Percentiles rank a stretch among this genome's conserved stretches.
Evolutionary conservation across 2,797 vertebrate species (phyloP).

Genomic region (Micrastur ruficollis): DNA sequence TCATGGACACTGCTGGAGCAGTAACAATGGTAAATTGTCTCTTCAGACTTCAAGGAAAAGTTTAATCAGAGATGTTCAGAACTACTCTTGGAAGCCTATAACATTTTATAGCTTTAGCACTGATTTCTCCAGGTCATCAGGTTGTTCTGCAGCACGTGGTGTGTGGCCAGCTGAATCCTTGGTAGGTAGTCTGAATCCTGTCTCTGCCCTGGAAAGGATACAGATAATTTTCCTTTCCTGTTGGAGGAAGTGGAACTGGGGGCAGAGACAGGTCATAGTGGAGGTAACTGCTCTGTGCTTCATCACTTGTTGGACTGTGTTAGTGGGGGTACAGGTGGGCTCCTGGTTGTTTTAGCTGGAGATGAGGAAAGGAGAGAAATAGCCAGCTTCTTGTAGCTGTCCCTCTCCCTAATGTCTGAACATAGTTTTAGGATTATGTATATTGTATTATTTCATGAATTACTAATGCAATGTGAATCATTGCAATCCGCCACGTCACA

Average conservation of each 20-base stretch:
- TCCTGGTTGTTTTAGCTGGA: background rate
- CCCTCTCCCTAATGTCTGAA: background rate
- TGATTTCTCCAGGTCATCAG: background rate
- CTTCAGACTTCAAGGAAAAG: background rate
- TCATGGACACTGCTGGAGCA: background rate
- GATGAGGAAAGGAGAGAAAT: background rate
- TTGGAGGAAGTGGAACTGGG: background rate
- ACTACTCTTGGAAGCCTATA: background rate
- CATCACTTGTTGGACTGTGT: background rate
- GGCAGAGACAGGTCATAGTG: background rate
- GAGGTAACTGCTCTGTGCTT: background rate
- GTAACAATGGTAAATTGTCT: background rate
- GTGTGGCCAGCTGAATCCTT: background rate
- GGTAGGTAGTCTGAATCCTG: background rate
- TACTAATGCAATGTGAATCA: background rate
- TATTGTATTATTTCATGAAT: background rate
- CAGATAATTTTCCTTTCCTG: background rate
- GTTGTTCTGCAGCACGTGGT: background rate
- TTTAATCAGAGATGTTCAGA: background rate
- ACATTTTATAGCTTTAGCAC: background rate
- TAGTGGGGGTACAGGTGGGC: background rate
- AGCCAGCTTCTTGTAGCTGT: background rate
- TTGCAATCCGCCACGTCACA: background rate
- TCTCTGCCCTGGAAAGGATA: background rate
- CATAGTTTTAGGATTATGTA: background rate